Base-by-base conservation (phyloP, 2,797 vertebrate genomes). In the Cynopterus sphinx region DNA sequence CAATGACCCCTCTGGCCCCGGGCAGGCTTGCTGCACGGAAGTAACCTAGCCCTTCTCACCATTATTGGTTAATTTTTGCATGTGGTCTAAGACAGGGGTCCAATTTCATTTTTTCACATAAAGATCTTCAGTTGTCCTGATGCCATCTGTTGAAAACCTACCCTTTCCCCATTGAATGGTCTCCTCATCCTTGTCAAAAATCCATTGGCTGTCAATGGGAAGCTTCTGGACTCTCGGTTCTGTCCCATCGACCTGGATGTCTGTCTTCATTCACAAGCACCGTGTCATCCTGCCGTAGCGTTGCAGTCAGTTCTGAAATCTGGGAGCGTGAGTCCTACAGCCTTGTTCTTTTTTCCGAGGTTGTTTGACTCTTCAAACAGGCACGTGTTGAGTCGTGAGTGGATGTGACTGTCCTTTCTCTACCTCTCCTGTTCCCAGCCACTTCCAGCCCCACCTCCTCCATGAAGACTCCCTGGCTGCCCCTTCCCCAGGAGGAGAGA, bases 351-450 rank as follows among this genome's bases (percentile, higher is more conserved):
- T 19, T 55, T 70, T 57, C 8, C 7, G 46, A 61, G 24, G 13
- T 46, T 9, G 55, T 39, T 31, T 65, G 24, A 31, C 9, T 59
- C 22, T 55, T 77, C 61, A 13, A 4, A 36, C 8, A 12, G 41
- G 26, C 39, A 1, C 2, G 26, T 67, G 61, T 68, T 24, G 8
- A 0, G 0, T 46, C 1, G 0, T 19, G 1, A 15, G 2, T 11
- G 17, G 15, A 41, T 68, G 68, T 17, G 31, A 39, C 33, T 36
- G 59, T 22, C 6, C 4, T n/a, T 22, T 61, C 43, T 26, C 10
- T 24, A 26, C 24, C 4, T 26, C 1, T 28, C 61, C 21, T 17
- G 31, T 83, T 49, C 57, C 15, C 2, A 1, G 49, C 53, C 19
- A 6, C 74, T 65, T 74, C 39, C 22, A 67, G 59, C 41, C 68